Base-by-base conservation (phyloP, 1,140 invertebrate genomes). In the Euwallacea fornicatus region DNA sequence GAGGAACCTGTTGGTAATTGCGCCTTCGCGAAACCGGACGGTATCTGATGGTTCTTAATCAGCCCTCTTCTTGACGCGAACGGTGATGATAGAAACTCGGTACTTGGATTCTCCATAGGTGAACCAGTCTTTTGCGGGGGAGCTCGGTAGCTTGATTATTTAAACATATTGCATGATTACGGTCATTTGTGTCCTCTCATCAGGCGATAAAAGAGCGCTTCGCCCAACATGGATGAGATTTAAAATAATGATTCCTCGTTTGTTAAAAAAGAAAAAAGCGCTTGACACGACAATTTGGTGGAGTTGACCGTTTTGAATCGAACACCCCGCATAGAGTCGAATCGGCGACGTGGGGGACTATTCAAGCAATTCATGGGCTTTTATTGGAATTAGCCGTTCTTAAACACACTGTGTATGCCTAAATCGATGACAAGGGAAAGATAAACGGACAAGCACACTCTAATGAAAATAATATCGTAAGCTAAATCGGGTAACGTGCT, bases 401-500 rank as follows among this genome's bases (percentile, higher is more conserved):
- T 11, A 42, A 42, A 43, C 42, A n/a, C 8, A 56, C 9, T 13
- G 16, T 56, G 54, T 13, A 10, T 11, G 6, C 46, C 6, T 50
- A 2, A 16, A n/a, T n/a, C 16, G 16, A 21, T 16, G 16, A 56
- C 16, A 56, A 56, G 54, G 16, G 54, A 56, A 56, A 56, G 16
- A 56, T 56, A 9, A 7, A 56, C 16, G 9, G 16, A 56, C 10
- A 13, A 15, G 9, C 54, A 13, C n/a, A 16, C 16, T 9, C n/a
- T 13, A 56, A n/a, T 15, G 16, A 56, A 56, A 56, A 56, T 62
- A 63, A 70, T 70, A 70, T 64, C 68, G 59, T 21, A 16, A 16
- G 21, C 16, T 6, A 42, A 70, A 62, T 70, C 59, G 46, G 54
- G 60, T 70, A 70, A 70, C 33, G 66, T 46, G 66, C 66, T 68